These are phyloP conservation scores for Cryptops parisi DNA, from an alignment of 2,888 invertebrate genomes.

Conservation along the genomic window DNA sequence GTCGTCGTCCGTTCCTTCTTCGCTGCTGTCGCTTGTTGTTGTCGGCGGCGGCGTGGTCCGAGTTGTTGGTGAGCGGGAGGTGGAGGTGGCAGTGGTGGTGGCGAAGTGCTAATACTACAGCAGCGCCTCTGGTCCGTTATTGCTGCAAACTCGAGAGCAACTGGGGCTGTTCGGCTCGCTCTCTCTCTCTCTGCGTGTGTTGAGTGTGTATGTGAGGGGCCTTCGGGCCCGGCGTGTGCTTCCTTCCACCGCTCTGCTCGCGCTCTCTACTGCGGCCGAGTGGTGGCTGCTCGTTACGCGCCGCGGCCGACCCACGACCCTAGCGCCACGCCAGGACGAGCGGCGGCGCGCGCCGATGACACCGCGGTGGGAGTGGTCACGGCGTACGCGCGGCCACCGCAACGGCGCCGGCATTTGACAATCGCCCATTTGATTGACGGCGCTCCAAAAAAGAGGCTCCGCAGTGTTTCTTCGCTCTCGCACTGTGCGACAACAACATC, in stretches of 20 bases:
- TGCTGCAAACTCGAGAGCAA: too few relatives aligned
- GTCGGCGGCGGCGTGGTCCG: too few relatives aligned
- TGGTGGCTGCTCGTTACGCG: slow-evolving; percentile 9
- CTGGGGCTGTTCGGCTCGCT: too few relatives aligned
- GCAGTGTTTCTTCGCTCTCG: too few relatives aligned
- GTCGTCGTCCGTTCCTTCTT: too few relatives aligned
- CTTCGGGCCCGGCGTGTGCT: slow-evolving; percentile 3
- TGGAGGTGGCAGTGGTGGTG: too few relatives aligned
- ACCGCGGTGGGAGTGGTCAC: slow-evolving; percentile 15
- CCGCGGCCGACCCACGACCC: slow-evolving; percentile 12
- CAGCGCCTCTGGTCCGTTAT: too few relatives aligned
- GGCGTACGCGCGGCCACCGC: slow-evolving; percentile 12
- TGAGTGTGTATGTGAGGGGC: slow-evolving; percentile 1
- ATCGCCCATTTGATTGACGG: slow-evolving; percentile 13
- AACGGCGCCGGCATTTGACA: slow-evolving; percentile 10
- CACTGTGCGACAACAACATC: too few relatives aligned
- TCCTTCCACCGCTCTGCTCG: slow-evolving; percentile 5
- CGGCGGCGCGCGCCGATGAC: slow-evolving; percentile 12
- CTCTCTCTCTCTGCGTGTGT: not conserved
- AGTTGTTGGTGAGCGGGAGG: too few relatives aligned
- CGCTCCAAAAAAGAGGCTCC: too few relatives aligned
- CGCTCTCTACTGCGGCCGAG: slow-evolving; percentile 9
- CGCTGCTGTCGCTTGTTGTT: too few relatives aligned
- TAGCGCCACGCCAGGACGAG: slow-evolving; percentile 12
- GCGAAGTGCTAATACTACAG: too few relatives aligned